Conservation (phyloP, 2,113 vertebrate species). For the Pangasianodon gigas region DNA sequence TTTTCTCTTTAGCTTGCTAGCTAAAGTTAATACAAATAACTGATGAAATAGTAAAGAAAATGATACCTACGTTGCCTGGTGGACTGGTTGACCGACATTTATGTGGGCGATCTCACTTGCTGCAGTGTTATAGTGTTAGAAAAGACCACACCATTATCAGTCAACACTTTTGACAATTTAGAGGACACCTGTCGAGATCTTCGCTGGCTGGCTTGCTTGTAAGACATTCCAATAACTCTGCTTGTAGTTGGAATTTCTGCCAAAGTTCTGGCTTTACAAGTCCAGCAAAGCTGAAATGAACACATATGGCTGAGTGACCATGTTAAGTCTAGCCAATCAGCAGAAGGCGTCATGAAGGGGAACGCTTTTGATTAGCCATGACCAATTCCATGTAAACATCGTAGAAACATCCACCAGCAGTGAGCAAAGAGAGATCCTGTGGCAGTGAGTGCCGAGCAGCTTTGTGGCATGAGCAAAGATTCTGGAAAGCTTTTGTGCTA, state of each 20-base stretch:
- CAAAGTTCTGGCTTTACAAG: constrained; percentile 2
- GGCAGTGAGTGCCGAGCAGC: neutral
- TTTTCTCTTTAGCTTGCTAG: neutral
- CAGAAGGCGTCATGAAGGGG: neutral
- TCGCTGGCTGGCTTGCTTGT: neutral
- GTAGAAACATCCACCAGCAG: neutral
- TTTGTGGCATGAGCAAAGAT: neutral
- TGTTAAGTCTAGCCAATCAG: neutral
- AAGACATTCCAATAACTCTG: neutral
- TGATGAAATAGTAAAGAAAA: neutral
- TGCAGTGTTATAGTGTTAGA: neutral
- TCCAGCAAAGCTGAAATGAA: neutral
- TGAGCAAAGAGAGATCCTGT: neutral
- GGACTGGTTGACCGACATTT: neutral
- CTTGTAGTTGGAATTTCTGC: neutral
- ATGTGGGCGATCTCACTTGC: neutral
- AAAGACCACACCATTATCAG: neutral
- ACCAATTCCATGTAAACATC: neutral
- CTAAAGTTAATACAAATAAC: neutral
- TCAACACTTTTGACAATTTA: neutral
- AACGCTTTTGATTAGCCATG: neutral
- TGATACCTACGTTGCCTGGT: neutral
- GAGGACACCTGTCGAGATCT: neutral
- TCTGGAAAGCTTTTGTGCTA: neutral
- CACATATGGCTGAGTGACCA: neutral